Conservation (phyloP, 2,113 vertebrate genomes). For the Columba janthina region DNA sequence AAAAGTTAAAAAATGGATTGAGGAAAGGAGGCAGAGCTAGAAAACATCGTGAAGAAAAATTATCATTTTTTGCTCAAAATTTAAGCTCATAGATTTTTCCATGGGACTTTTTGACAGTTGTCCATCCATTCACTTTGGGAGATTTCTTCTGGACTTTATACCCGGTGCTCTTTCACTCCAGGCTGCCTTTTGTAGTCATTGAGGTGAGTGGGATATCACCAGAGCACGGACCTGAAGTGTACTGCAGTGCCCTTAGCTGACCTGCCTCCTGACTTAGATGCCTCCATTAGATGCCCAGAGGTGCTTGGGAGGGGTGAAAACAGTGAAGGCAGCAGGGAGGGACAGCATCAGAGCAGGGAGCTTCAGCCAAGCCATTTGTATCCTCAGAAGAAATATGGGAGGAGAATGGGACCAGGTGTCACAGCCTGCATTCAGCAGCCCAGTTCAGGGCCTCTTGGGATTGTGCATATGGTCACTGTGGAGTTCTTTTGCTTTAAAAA, state of each 20-base stretch:
- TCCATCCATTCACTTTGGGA: not conserved
- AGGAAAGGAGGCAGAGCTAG: not conserved
- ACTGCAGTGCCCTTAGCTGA: not conserved
- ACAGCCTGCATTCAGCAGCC: not conserved
- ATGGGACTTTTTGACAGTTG: not conserved
- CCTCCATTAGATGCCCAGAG: not conserved
- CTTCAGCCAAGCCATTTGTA: not conserved
- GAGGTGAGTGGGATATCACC: not conserved
- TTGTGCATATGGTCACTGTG: not conserved
- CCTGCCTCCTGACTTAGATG: not conserved
- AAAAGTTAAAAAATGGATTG: not conserved
- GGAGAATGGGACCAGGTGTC: fast-evolving
- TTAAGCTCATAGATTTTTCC: not conserved
- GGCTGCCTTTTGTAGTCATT: not conserved
- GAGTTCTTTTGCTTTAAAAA: not conserved
- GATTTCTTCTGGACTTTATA: not conserved
- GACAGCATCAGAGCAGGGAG: not conserved
- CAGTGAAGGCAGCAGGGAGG: not conserved
- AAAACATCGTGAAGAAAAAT: not conserved
- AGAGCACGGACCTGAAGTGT: not conserved
- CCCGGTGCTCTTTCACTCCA: not conserved
- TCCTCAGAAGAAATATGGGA: not conserved
- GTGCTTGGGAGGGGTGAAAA: not conserved
- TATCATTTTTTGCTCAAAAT: not conserved
- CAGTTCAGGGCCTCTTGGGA: not conserved